Conservation (phyloP, 2,797 vertebrate species). For the Mormyrus proboscirostris region DNA sequence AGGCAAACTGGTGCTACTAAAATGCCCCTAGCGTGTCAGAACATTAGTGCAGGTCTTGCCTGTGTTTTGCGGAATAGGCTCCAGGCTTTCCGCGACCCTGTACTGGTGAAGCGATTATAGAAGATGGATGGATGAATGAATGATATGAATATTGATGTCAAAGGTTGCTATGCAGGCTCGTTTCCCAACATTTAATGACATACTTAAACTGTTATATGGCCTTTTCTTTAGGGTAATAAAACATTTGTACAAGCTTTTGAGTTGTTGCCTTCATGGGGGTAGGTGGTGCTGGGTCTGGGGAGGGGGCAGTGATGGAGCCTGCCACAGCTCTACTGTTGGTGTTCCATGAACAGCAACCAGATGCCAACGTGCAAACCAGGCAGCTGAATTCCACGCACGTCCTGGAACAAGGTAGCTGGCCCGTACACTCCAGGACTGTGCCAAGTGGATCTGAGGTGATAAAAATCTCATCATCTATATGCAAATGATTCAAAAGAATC, state of each 20-base stretch:
- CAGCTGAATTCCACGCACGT: neutral
- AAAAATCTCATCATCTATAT: slow-evolving; percentile 24
- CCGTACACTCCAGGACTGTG: neutral
- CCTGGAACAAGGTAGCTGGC: neutral
- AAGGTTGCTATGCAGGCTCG: neutral
- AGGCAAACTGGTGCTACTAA: neutral
- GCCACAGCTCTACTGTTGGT: neutral
- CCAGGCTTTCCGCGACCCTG: neutral
- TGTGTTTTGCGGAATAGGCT: neutral
- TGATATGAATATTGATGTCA: slow-evolving; percentile 1
- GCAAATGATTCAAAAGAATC: slow-evolving; percentile 18
- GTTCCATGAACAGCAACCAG: neutral
- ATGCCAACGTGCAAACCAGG: neutral
- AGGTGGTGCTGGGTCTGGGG: neutral
- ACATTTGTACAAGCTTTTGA: neutral
- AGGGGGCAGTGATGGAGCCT: neutral
- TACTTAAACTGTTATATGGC: neutral
- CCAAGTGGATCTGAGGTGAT: neutral
- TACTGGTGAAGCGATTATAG: neutral
- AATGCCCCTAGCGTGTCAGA: neutral
- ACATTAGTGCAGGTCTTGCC: neutral
- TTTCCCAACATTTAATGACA: neutral
- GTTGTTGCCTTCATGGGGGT: neutral
- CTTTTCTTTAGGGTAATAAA: neutral
- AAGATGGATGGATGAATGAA: neutral